A percentile compares a stretch with the other conserved stretches of the same genome.
Evolutionary conservation across 2,797 vertebrate genomes (phyloP).

Genomic region (Protosalanx chinensis): DNA sequence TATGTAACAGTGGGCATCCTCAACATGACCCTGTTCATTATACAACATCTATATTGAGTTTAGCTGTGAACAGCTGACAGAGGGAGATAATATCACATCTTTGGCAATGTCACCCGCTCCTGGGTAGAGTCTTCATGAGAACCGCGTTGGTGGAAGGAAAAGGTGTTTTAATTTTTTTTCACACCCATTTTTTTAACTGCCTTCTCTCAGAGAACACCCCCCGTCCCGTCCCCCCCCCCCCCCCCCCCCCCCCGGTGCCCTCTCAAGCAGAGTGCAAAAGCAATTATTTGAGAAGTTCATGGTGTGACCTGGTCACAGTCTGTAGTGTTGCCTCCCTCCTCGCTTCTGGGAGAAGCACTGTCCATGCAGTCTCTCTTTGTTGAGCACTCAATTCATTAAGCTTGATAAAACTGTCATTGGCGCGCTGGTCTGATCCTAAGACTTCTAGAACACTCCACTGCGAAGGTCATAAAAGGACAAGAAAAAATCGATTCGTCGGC

Average conservation of each 20-base stretch:
- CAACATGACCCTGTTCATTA: not conserved
- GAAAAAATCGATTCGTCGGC: conserved; percentile 33
- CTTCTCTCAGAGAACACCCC: not conserved
- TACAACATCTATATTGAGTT: not conserved
- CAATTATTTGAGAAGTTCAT: conserved; percentile 24
- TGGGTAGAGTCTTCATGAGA: not conserved
- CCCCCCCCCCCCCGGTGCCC: not conserved
- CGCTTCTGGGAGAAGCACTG: not conserved
- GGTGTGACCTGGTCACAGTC: conserved; percentile 21
- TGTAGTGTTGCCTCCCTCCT: not conserved
- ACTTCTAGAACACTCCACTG: conserved; percentile 8
- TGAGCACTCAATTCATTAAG: conserved; percentile 43
- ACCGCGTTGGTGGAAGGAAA: not conserved
- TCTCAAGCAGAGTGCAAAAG: conserved; percentile 20
- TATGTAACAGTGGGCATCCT: not conserved
- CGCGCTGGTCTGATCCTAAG: conserved; percentile 20
- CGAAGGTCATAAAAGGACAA: conserved; percentile 39
- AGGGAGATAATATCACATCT: not conserved
- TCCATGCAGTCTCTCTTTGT: conserved; percentile 9
- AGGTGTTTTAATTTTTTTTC: not conserved
- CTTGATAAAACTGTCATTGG: conserved; percentile 41
- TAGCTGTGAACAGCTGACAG: too few species aligned
- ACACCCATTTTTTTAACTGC: not conserved
- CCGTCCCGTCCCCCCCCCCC: too few species aligned
- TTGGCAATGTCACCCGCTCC: not conserved